A percentile compares a stretch with the other conserved stretches of the same genome.
Evolutionary conservation across 1,140 invertebrate species (phyloP).

Genomic region (Drosophila oshimai): DNA sequence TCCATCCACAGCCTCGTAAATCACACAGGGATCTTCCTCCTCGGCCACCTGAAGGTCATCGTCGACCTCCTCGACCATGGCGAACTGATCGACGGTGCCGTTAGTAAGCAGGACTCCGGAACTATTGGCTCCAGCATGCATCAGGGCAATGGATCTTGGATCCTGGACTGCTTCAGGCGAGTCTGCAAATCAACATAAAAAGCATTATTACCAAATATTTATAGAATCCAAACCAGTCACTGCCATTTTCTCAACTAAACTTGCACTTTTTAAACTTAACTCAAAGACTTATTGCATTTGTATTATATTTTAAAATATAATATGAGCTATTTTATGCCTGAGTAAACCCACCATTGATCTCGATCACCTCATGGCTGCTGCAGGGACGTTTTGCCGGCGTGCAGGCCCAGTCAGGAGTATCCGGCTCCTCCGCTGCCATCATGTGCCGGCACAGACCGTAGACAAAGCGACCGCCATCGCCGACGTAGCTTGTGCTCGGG

Average conservation of each 20-base stretch:
- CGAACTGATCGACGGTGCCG: constrained; percentile 14
- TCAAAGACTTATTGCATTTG: no score
- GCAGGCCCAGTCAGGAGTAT: constrained; percentile 1
- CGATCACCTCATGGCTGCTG: constrained; percentile 17
- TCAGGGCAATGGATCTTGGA: not conserved
- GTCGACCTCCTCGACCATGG: not conserved
- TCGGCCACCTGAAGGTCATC: not conserved
- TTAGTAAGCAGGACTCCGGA: constrained; percentile 32
- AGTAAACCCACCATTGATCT: constrained; percentile 28
- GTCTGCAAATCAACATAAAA: constrained; percentile 3
- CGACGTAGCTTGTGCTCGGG: not conserved
- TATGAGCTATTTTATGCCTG: not conserved
- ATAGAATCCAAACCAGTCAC: no score
- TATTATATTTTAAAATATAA: no score
- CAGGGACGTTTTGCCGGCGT: constrained; percentile 4
- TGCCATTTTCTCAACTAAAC: no score
- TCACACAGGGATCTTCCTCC: constrained; percentile 22
- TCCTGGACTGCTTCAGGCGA: constrained; percentile 24
- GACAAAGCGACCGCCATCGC: not conserved
- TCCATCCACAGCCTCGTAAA: constrained; percentile 42
- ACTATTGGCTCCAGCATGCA: constrained; percentile 9
- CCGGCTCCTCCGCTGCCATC: not conserved
- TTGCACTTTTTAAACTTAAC: no score
- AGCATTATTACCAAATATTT: no score
- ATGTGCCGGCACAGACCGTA: constrained; percentile 24